A percentile compares a stretch with the other conserved stretches of the same genome.
phyloP scores from a whole-genome alignment of 2,888 invertebrate genomes.

The Nemurella pictetii region DNA sequence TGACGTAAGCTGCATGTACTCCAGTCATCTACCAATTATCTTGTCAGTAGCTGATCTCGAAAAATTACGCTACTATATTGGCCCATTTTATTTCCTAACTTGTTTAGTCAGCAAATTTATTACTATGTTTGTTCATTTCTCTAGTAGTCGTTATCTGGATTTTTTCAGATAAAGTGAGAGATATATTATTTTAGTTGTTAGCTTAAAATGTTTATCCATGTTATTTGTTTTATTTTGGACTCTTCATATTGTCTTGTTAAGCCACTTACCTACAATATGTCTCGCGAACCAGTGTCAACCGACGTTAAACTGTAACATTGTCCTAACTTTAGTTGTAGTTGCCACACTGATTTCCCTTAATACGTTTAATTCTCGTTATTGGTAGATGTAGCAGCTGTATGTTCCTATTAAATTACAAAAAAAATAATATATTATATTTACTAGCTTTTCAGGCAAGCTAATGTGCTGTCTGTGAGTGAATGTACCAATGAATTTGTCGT shows the following conservation, averaged over 20 bases:
- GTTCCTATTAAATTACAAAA: conserved; percentile 7
- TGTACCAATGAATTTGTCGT: background rate
- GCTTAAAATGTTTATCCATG: background rate
- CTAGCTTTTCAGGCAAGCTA: background rate
- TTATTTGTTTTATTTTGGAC: background rate
- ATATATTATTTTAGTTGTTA: background rate
- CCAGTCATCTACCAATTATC: no score
- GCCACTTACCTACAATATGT: background rate
- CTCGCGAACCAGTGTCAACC: background rate
- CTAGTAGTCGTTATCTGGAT: background rate
- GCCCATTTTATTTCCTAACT: background rate
- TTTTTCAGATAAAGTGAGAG: background rate
- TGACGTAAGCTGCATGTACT: conserved; percentile 40
- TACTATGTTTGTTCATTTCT: background rate
- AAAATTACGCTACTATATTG: conserved; percentile 1
- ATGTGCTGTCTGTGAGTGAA: conserved; percentile 25
- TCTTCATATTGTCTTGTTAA: background rate
- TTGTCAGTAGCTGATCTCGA: conserved; percentile 32
- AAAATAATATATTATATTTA: background rate
- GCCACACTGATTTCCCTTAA: background rate
- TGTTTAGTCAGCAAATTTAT: background rate
- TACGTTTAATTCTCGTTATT: background rate
- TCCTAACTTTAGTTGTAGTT: background rate
- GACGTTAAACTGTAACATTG: background rate
- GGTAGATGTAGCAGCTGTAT: conserved; percentile 8